phyloP scores from a whole-genome alignment of 2,888 invertebrate genomes.

The Cephus sareptanus region DNA sequence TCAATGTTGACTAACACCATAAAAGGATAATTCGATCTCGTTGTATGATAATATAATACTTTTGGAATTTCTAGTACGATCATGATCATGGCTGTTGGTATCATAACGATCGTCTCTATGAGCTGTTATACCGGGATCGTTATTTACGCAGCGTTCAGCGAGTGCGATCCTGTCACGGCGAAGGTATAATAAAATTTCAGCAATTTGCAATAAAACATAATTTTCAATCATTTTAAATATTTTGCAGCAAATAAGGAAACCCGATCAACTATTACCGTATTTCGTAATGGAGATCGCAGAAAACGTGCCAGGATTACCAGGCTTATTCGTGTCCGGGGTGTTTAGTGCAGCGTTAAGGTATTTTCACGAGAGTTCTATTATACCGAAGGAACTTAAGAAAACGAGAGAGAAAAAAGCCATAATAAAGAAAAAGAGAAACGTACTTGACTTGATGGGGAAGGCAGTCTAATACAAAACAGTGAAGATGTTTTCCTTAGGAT shows the following conservation, averaged over 20 bases:
- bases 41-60: too few species aligned
- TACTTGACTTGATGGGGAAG: not conserved
- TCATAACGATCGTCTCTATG: constrained; percentile 78
- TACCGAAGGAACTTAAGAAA: not conserved
- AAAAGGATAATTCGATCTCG: too few species aligned
- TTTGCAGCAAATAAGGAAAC: constrained; percentile 70
- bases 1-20: too few species aligned
- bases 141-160: constrained; percentile 85
- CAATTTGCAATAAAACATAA: not conserved
- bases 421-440: constrained; percentile 2
- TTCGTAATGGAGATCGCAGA: constrained; percentile 85
- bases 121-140: constrained; percentile 88
- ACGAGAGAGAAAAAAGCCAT: not conserved
- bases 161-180: constrained; percentile 86
- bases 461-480: not conserved
- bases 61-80: constrained; percentile 71
- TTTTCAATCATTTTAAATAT: constrained; percentile 2
- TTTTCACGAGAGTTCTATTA: constrained; percentile 5
- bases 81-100: constrained; percentile 81
- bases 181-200: constrained; percentile 64
- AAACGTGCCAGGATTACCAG: constrained; percentile 81
- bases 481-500: constrained; percentile 21
- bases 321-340: constrained; percentile 86
- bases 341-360: constrained; percentile 90
- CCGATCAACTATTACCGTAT: constrained; percentile 81